Conservation (phyloP, 2,797 vertebrate genomes). For the Pelodytes ibericus region DNA sequence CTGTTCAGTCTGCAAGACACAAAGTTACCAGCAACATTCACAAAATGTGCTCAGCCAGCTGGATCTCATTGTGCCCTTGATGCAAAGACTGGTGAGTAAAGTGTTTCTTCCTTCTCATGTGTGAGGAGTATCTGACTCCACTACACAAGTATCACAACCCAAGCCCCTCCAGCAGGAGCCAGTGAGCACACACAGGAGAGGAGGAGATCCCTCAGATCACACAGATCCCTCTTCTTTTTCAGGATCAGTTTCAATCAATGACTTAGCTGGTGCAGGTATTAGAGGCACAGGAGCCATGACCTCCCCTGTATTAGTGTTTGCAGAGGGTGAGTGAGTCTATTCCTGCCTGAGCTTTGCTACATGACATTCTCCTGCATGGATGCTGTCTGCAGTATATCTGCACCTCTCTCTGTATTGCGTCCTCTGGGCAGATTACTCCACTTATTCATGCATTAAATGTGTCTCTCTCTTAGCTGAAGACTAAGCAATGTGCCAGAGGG, state of each 20-base stretch:
- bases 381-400: neutral
- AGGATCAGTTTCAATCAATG: neutral
- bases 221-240: neutral
- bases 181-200: conserved; percentile 20
- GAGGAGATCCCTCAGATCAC: conserved; percentile 36
- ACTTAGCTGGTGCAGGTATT: neutral
- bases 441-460: neutral
- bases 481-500: neutral
- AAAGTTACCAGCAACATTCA: neutral
- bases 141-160: conserved; percentile 16
- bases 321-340: too few relatives aligned
- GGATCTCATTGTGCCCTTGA: conserved; percentile 14
- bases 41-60: conserved; percentile 14
- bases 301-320: too few relatives aligned
- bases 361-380: too few relatives aligned
- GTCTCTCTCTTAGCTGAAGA: neutral
- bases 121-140: conserved; percentile 20
- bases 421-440: neutral
- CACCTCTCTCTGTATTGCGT: conserved; percentile 8
- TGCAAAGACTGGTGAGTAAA: conserved; percentile 11
- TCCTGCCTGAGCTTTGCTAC: too few relatives aligned
- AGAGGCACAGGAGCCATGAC: too few relatives aligned
- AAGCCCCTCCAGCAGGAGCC: conserved; percentile 37
- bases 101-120: neutral
- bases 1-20: neutral